Percentiles rank a stretch among this genome's conserved stretches.
Conservation (phyloP, 2,113 vertebrate species). For the Rhea pennata region DNA sequence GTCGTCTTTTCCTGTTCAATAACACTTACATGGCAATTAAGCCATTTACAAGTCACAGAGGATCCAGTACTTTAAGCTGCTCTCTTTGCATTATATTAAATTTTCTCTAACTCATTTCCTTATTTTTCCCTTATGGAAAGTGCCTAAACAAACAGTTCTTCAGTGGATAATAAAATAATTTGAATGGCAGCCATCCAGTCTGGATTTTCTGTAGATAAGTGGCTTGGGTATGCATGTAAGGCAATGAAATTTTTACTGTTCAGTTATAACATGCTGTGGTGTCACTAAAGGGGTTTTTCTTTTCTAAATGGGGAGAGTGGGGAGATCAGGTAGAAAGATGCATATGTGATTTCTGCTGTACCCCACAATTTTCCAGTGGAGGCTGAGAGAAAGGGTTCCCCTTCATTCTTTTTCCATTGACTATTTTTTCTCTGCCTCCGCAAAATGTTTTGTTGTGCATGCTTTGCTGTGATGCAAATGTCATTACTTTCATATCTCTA, state of each 20-base stretch:
- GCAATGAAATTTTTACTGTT: background rate
- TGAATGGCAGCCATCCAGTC: conserved; percentile 47
- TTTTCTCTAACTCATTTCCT: conserved; percentile 76
- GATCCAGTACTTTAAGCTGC: conserved; percentile 39
- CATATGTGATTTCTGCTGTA: background rate
- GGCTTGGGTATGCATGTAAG: background rate
- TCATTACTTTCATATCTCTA: background rate
- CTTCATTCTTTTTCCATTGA: conserved; percentile 9
- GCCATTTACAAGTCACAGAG: conserved; percentile 61
- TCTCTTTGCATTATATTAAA: conserved; percentile 71
- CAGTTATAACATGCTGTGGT: background rate
- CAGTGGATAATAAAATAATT: conserved; percentile 43
- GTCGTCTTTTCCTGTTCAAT: conserved; percentile 18
- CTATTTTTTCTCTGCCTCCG: background rate
- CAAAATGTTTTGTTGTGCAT: conserved; percentile 25
- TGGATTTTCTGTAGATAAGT: background rate
- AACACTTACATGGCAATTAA: conserved; percentile 47
- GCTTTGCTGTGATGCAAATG: conserved; percentile 35
- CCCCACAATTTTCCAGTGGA: background rate
- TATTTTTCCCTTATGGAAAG: conserved; percentile 70
- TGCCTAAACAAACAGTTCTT: conserved; percentile 46
- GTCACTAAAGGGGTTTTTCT: background rate
- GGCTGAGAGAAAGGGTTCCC: background rate
- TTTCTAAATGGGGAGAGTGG: background rate
- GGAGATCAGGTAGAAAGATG: background rate